Percentiles rank a stretch among this genome's conserved stretches.
phyloP scores from a whole-genome alignment of 2,113 vertebrate species.

The Irena cyanogastra region DNA sequence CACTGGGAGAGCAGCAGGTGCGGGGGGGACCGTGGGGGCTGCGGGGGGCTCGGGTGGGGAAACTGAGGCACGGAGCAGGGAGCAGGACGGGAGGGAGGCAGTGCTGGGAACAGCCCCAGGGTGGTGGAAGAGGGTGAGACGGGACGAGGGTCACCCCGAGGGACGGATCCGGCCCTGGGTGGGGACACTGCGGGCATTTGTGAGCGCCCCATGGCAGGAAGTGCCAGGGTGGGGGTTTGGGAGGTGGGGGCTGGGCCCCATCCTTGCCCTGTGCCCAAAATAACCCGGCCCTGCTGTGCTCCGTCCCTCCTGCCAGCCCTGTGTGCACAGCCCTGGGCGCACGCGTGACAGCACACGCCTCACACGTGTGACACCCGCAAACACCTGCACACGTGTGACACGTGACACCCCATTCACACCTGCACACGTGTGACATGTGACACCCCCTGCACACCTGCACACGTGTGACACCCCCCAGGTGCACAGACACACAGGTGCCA shows the following conservation, averaged over 20 bases:
- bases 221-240: not conserved
- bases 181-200: not conserved
- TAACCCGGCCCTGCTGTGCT: not conserved
- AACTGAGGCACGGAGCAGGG: not conserved
- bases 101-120: accelerated
- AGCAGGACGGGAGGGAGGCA: accelerated
- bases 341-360: not conserved
- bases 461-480: not conserved
- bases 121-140: accelerated
- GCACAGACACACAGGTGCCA: not conserved
- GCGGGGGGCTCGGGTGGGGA: not conserved
- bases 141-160: not conserved
- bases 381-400: too few species aligned
- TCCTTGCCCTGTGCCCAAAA: not conserved
- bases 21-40: accelerated
- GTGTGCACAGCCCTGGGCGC: not conserved
- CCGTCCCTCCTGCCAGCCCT: not conserved
- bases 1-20: not conserved
- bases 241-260: not conserved
- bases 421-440: too few species aligned
- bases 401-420: too few species aligned
- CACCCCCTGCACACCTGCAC: not conserved
- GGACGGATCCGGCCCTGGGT: accelerated
- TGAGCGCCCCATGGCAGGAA: not conserved
- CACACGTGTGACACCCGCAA: not conserved